phyloP scores from a whole-genome alignment of 2,113 vertebrate species.

The Phaethornis superciliosus region DNA sequence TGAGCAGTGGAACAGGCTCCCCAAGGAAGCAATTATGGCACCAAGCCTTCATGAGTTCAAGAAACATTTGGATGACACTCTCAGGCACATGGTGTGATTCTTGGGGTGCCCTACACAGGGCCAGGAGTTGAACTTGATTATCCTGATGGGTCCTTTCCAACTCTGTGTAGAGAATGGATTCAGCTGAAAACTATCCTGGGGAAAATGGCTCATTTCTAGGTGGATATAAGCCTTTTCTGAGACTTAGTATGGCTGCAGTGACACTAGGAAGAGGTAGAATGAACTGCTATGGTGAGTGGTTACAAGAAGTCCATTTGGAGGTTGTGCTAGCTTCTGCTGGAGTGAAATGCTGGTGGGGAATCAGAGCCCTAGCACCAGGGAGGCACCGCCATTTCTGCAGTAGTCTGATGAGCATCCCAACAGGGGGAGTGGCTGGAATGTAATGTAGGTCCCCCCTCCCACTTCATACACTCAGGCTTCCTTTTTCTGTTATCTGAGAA shows the following conservation, averaged over 20 bases:
- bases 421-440: background rate
- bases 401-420: background rate
- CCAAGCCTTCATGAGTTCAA: no score
- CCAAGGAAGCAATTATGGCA: no score
- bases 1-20: no score
- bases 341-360: background rate
- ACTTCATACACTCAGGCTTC: background rate
- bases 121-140: no score
- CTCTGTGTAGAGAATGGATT: background rate
- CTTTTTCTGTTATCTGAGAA: background rate
- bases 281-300: background rate
- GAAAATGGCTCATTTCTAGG: background rate
- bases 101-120: no score
- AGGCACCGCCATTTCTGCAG: background rate
- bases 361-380: background rate
- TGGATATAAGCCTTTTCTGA: background rate
- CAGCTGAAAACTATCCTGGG: background rate
- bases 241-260: background rate
- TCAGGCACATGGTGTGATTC: no score
- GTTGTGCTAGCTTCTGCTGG: background rate
- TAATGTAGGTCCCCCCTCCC: background rate
- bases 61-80: no score
- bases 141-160: no score
- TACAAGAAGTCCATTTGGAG: background rate
- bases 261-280: background rate